Base-by-base conservation (phyloP, 2,113 vertebrate species). In the Sebastes schlegelii region DNA sequence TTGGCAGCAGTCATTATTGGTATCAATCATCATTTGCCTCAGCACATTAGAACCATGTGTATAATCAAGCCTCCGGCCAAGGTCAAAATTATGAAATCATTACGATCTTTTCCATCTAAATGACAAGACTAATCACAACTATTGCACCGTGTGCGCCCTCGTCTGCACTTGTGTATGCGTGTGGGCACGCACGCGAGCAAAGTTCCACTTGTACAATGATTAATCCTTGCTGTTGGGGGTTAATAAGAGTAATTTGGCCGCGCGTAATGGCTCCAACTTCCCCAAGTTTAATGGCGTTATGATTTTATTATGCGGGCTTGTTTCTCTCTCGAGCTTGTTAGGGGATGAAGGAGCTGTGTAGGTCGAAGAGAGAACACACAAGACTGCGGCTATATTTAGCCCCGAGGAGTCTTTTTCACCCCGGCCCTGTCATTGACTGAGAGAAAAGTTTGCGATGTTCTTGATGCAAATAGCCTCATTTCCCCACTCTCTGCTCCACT, bases 21-120 rank as follows among this genome's bases (percentile, higher is more conserved):
- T 88, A 93, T 94, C 91, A 92, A 94, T 94, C 90, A 91, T 93
- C 82, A 91, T 94, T 93, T 92, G 77, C 79, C 48, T 61, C 79
- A 76, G 65, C 86, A 84, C 90, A 91, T 94, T 91, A 93, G 55
- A 80, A 90, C 68, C 82, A 78, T 77, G 85, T 93, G 91, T 91
- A 89, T 80, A 91, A 91, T 90, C 89, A 77, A 86, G 90, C 89
- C 87, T 90, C 68, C 23, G 86, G 90, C 87, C 91, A 93, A 93
- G 93, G 94, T 94, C 93, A 94, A 87, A 89, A 91, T 93, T 88
- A 91, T 87, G 78, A 89, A 90, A 93, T 83, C 79, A 79, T 91
- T 88, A 87, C 16, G 40, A 87, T 92, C 70, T 86, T 89, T 91
- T 79, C 74, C 70, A 51, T 91, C 87, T 82, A 86, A 89, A 89